Conservation (phyloP, 2,113 vertebrate species). For the Platanista minor region DNA sequence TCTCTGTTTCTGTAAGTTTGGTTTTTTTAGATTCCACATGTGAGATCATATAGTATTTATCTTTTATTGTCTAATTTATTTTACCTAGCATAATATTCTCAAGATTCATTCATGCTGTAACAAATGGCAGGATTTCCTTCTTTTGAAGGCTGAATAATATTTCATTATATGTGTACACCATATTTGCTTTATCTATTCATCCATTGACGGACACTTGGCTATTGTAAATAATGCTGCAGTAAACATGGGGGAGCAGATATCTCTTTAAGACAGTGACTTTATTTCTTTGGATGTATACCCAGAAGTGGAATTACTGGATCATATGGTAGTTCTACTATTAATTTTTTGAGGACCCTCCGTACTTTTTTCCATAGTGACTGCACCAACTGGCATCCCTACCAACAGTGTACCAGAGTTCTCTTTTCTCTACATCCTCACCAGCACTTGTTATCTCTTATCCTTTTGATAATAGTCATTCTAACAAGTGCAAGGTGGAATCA, state of each 20-base stretch:
- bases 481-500: neutral
- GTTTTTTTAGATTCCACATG: neutral
- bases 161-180: neutral
- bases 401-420: neutral
- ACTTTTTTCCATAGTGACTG: neutral
- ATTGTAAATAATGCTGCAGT: neutral
- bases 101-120: neutral
- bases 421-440: neutral
- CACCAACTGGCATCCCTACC: neutral
- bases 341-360: neutral
- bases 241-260: neutral
- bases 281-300: neutral
- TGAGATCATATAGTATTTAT: neutral
- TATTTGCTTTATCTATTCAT: neutral
- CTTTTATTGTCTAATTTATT: neutral
- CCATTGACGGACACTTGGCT: neutral
- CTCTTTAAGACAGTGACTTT: neutral
- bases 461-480: neutral
- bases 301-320: neutral
- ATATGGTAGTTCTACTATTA: neutral
- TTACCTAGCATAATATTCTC: neutral
- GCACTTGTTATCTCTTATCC: neutral
- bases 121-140: neutral
- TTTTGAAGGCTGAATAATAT: neutral
- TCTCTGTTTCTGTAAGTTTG: neutral